These are phyloP conservation scores for Acanthornis magna DNA, from an alignment of 2,797 vertebrate species.

Conservation along the genomic window DNA sequence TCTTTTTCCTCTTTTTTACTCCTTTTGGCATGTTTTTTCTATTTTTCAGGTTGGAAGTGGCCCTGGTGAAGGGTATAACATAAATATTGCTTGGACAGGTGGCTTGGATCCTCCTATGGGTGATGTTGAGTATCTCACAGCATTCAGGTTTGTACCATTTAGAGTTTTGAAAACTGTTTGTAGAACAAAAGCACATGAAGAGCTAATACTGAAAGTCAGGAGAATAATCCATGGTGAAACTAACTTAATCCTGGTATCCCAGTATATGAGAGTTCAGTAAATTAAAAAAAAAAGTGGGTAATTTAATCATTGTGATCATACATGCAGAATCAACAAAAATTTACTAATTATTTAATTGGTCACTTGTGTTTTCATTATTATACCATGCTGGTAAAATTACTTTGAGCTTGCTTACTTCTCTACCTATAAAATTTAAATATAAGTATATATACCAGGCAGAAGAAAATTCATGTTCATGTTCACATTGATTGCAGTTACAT, in stretches of 20 bases:
- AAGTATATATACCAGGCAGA: not conserved
- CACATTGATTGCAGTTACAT: not conserved
- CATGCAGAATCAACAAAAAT: not conserved
- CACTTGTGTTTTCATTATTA: not conserved
- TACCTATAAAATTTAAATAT: not conserved
- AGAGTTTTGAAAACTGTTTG: constrained; percentile 15
- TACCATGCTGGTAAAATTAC: not conserved
- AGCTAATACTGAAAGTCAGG: not conserved
- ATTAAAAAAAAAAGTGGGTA: not conserved
- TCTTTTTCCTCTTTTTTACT: not conserved
- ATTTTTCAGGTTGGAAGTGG: constrained; percentile 74
- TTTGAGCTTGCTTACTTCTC: not conserved
- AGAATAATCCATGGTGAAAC: not conserved
- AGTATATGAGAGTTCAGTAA: not conserved
- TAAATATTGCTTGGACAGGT: constrained; percentile 87
- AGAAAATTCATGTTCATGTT: not conserved
- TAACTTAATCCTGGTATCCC: not conserved
- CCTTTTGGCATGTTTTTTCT: constrained; percentile 52
- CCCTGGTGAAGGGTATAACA: constrained; percentile 75
- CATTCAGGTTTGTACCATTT: constrained; percentile 76
- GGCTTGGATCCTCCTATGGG: constrained; percentile 77
- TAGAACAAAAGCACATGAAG: not conserved
- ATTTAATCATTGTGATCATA: not conserved
- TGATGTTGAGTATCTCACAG: constrained; percentile 78
- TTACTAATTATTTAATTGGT: not conserved